A percentile compares a stretch with the other conserved stretches of the same genome.
Conservation (phyloP, 2,113 vertebrate genomes). For the Pomatostomus ruficeps region DNA sequence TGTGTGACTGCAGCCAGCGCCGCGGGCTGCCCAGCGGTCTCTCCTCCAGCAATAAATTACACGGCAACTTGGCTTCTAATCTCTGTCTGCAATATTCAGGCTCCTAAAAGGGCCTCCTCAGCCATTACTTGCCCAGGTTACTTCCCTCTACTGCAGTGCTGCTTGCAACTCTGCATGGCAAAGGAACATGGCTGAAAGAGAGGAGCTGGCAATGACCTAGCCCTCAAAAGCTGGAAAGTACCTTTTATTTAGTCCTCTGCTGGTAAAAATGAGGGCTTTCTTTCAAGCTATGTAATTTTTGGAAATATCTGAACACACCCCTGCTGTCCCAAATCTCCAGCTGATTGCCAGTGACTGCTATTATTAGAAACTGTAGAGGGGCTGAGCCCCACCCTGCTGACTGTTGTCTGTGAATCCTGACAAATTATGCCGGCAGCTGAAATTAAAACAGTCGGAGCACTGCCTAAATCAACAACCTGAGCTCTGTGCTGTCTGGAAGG, state of each 20-base stretch:
- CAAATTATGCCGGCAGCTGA: not conserved
- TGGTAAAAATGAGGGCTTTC: not conserved
- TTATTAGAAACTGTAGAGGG: conserved; percentile 4
- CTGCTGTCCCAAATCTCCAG: not conserved
- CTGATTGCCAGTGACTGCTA: conserved; percentile 12
- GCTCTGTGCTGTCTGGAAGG: not conserved
- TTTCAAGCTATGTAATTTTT: not conserved
- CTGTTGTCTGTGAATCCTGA: not conserved
- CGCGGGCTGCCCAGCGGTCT: not conserved
- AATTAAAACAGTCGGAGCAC: conserved; percentile 31
- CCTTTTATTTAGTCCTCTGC: not conserved
- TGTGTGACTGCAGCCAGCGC: not conserved
- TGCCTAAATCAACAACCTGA: conserved; percentile 3
- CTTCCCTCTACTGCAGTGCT: not conserved
- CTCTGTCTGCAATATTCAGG: not conserved
- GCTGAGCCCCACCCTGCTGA: not conserved
- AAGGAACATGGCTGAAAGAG: not conserved
- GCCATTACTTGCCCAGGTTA: not conserved
- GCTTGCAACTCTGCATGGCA: not conserved
- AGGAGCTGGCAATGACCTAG: not conserved
- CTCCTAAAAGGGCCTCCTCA: not conserved
- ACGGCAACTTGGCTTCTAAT: not conserved
- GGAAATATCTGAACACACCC: not conserved
- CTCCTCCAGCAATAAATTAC: not conserved
- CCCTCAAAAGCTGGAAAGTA: not conserved